A percentile compares a stretch with the other conserved stretches of the same genome.
phyloP scores from a whole-genome alignment of 2,888 invertebrate species.

The Scelioninae gen. 2 region DNA sequence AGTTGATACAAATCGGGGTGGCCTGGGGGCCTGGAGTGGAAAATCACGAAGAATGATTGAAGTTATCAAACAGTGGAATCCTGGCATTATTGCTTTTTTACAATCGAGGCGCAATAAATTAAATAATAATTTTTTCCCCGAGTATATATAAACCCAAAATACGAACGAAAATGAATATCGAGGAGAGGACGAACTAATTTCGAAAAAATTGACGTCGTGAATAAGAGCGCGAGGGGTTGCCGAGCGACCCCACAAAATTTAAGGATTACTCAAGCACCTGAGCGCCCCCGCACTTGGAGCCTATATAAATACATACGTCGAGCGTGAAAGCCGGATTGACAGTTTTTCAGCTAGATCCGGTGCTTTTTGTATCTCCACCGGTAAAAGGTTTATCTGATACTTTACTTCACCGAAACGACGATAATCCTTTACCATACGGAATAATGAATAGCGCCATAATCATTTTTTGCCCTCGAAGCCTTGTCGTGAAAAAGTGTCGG shows the following conservation, averaged over 20 bases:
- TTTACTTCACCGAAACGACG: slow-evolving; percentile 47
- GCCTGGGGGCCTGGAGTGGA: too few species aligned
- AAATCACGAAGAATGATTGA: too few species aligned
- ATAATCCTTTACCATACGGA: slow-evolving; percentile 39
- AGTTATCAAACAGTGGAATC: too few species aligned
- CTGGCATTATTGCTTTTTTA: too few species aligned
- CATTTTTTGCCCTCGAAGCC: slow-evolving; percentile 26
- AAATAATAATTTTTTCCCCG: too few species aligned
- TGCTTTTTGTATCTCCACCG: slow-evolving; percentile 40
- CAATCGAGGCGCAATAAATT: too few species aligned
- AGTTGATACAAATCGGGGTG: too few species aligned
- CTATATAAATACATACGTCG: slow-evolving; percentile 49
- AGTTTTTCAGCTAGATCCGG: slow-evolving; percentile 52
- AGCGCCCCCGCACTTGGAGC: slow-evolving; percentile 42
- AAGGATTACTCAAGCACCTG: slow-evolving; percentile 56
- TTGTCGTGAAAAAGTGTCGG: background rate
- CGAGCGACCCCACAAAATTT: slow-evolving; percentile 48
- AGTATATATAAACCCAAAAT: too few species aligned
- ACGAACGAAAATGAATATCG: too few species aligned
- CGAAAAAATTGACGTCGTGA: slow-evolving; percentile 48
- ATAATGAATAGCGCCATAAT: slow-evolving; percentile 34
- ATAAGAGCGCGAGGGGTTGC: slow-evolving; percentile 31
- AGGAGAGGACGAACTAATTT: slow-evolving; percentile 16
- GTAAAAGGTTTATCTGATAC: slow-evolving; percentile 54
- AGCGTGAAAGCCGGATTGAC: slow-evolving; percentile 50